phyloP scores from a whole-genome alignment of 2,888 invertebrate species.

The Tachina fera region DNA sequence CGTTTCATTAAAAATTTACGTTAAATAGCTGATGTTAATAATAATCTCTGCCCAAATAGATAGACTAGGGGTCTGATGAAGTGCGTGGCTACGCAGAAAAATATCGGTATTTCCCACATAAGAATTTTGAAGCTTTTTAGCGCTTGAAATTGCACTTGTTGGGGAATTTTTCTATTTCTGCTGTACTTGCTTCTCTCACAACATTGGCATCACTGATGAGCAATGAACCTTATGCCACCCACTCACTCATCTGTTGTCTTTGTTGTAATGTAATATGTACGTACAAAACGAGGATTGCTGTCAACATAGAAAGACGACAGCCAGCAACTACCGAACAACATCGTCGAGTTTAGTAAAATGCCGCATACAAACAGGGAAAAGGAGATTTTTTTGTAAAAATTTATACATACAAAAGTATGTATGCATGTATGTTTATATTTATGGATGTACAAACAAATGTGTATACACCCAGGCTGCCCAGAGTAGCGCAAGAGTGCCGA shows the following conservation, averaged over 20 bases:
- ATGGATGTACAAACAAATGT: background rate
- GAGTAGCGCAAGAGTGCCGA: too few relatives aligned
- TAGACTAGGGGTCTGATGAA: too few relatives aligned
- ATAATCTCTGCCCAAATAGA: too few relatives aligned
- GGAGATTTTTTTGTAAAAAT: background rate
- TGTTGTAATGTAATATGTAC: background rate
- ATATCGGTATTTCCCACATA: too few relatives aligned
- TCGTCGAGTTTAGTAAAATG: constrained; percentile 15
- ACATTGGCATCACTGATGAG: constrained; percentile 19
- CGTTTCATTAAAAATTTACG: too few relatives aligned
- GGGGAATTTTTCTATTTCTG: too few relatives aligned
- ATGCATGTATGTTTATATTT: background rate
- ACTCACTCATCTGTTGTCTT: constrained; percentile 43
- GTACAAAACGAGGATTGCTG: constrained; percentile 45
- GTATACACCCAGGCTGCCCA: too few relatives aligned
- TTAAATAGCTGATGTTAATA: too few relatives aligned
- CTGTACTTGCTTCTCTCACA: too few relatives aligned
- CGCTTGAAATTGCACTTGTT: too few relatives aligned
- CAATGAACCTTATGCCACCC: constrained; percentile 62
- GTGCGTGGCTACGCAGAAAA: too few relatives aligned
- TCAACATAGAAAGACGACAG: constrained; percentile 3
- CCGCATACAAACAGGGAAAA: constrained; percentile 2
- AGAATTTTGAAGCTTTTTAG: too few relatives aligned
- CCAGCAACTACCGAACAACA: constrained; percentile 23
- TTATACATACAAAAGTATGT: background rate